Evolutionary conservation across 2,888 invertebrate species (phyloP), one percentile per base, ranked within the genome.

Genomic region (Troides helena): DNA sequence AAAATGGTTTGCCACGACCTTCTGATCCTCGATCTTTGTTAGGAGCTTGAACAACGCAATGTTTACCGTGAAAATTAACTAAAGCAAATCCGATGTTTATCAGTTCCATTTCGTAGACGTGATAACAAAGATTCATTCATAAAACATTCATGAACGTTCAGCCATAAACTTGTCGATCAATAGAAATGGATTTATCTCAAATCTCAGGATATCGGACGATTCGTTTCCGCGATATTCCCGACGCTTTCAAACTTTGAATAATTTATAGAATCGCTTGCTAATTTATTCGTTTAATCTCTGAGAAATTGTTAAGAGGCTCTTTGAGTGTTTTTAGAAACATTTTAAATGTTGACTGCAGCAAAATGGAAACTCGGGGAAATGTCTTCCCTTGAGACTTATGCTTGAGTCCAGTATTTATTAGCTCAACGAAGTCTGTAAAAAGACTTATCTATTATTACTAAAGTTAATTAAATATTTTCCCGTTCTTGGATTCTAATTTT

Each of bases 271-370:
- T 50, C 50, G 60, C 23, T 23, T 36, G 50, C 30, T 66, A 60
- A 66, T 66, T 60, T 60, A 66, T 60, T 66, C 50, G 23, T 66
- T 66, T 17, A 21, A 66, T 65, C 65, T 59, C 58, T 66, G 12
- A 4, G 17, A 36, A 60, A 60, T 60, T 53, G 53, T 53, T 53
- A n/a, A 18, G 17, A 17, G 18, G n/a, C 53, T 53, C 18, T 53
- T 53, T 39, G 10, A 39, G 39, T 39, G 39, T 39, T 30, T 30
- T 5, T 39, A 39, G 39, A 39, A 39, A 39, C 39, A 10, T 39
- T 39, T 39, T 10, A 8, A 39, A 39, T 39, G 39, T 10, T 1
- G 39, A 39, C 39, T 39, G 39, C 39, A 39, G 39, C 39, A 39
- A 39, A 39, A 39, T 10, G 39, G 10, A 10, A 10, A 8, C 10